phyloP scores from a whole-genome alignment of 2,797 vertebrate genomes.

The Lerista edwardsae region DNA sequence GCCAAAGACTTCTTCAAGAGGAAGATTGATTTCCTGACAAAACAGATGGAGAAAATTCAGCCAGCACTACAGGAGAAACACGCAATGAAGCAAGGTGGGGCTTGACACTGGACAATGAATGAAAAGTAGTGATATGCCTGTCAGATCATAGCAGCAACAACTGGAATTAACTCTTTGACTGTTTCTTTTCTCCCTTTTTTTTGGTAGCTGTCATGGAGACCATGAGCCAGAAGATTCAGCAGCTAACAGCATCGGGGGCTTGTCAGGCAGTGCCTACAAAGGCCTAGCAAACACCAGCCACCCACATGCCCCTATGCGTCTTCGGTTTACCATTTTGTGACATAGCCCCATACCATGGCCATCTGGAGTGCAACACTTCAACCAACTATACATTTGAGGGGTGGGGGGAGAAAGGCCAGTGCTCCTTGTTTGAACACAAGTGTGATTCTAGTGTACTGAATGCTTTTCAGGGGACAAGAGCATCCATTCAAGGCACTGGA shows the following conservation, averaged over 20 bases:
- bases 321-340: not conserved
- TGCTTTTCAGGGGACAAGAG: not conserved
- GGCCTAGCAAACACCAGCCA: conserved; percentile 72
- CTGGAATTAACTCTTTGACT: not conserved
- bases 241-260: conserved; percentile 85
- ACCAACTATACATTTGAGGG: not conserved
- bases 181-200: conserved; percentile 20
- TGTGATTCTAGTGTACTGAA: not conserved
- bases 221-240: conserved; percentile 92
- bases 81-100: conserved; percentile 90
- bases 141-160: too few relatives aligned
- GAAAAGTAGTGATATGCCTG: not conserved
- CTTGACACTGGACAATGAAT: not conserved
- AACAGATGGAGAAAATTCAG: conserved; percentile 96
- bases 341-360: not conserved
- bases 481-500: not conserved
- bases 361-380: not conserved
- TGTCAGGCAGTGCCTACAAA: conserved; percentile 82
- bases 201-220: conserved; percentile 89
- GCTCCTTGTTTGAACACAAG: not conserved
- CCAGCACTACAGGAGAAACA: conserved; percentile 94
- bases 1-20: conserved; percentile 92
- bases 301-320: not conserved
- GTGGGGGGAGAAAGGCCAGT: not conserved
- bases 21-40: conserved; percentile 93